A percentile compares a stretch with the other conserved stretches of the same genome.
These are phyloP conservation scores for Porites lutea DNA, from an alignment of 64 coral and sea anemone genomes.

Conservation along the genomic window DNA sequence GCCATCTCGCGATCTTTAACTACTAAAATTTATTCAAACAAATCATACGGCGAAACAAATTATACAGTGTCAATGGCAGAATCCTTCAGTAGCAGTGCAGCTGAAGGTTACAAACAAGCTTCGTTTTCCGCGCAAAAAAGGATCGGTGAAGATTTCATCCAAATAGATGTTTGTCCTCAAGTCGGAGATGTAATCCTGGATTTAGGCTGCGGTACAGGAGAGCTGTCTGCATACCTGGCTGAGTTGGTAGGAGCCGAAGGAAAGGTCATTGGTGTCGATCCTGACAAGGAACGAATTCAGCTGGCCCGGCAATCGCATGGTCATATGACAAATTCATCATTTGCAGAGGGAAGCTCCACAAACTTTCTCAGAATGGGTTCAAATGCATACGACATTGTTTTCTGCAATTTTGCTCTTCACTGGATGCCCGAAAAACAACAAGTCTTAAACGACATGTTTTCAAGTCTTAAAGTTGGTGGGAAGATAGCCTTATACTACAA, in stretches of 20 bases:
- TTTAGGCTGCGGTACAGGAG: conserved; percentile 35
- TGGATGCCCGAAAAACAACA: conserved; percentile 37
- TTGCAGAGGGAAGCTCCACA: conserved; percentile 14
- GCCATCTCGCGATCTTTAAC: too few relatives aligned
- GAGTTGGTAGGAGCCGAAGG: not conserved
- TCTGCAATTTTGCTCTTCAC: conserved; percentile 32
- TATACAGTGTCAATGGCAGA: not conserved
- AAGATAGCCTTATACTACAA: not conserved
- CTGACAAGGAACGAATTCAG: conserved; percentile 6
- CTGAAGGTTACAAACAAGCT: not conserved
- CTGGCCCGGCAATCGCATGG: not conserved
- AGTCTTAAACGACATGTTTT: not conserved
- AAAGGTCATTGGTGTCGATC: conserved; percentile 5
- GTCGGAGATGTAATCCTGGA: not conserved
- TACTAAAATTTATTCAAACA: too few relatives aligned
- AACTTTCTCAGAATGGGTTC: not conserved
- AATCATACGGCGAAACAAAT: too few relatives aligned
- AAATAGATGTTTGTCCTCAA: not conserved
- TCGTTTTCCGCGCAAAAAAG: not conserved
- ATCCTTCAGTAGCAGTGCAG: not conserved
- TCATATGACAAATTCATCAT: not conserved
- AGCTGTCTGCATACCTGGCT: conserved; percentile 1
- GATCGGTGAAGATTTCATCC: not conserved
- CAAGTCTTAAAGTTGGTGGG: conserved; percentile 16
- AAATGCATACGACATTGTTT: conserved; percentile 13